Percentiles rank a stretch among this genome's conserved stretches.
Evolutionary conservation across 2,797 vertebrate genomes (phyloP).

Genomic region (Neolamprologus multifasciatus): DNA sequence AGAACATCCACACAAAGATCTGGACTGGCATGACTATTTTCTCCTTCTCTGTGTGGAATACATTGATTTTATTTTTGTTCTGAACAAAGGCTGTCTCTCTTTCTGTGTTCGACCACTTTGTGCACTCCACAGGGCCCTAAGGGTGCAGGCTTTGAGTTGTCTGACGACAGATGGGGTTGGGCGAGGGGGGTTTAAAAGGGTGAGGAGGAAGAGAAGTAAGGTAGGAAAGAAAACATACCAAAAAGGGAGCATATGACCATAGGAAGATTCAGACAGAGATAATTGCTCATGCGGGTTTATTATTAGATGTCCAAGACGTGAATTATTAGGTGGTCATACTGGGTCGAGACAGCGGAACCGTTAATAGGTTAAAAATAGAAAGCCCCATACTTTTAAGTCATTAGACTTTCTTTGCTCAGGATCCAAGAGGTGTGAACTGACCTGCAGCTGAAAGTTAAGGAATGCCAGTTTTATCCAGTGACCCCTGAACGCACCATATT

Average conservation of each 20-base stretch:
- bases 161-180: not conserved
- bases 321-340: not conserved
- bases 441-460: not conserved
- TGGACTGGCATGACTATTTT: not conserved
- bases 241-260: not conserved
- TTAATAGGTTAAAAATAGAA: not conserved
- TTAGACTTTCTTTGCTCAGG: not conserved
- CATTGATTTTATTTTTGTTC: slow-evolving; percentile 47
- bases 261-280: not conserved
- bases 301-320: not conserved
- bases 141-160: slow-evolving; percentile 3
- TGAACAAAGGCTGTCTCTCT: slow-evolving; percentile 7
- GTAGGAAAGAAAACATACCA: not conserved
- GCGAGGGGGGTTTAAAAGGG: not conserved
- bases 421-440: not conserved
- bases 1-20: not conserved
- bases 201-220: not conserved
- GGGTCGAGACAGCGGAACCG: not conserved
- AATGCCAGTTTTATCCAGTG: not conserved
- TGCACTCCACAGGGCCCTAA: not conserved
- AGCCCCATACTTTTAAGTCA: not conserved
- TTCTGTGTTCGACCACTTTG: slow-evolving; percentile 17
- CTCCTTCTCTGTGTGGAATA: slow-evolving; percentile 15
- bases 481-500: not conserved
- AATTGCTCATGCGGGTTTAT: not conserved